These are phyloP conservation scores for Lampris incognitus DNA, from an alignment of 2,113 vertebrate species.

Conservation along the genomic window DNA sequence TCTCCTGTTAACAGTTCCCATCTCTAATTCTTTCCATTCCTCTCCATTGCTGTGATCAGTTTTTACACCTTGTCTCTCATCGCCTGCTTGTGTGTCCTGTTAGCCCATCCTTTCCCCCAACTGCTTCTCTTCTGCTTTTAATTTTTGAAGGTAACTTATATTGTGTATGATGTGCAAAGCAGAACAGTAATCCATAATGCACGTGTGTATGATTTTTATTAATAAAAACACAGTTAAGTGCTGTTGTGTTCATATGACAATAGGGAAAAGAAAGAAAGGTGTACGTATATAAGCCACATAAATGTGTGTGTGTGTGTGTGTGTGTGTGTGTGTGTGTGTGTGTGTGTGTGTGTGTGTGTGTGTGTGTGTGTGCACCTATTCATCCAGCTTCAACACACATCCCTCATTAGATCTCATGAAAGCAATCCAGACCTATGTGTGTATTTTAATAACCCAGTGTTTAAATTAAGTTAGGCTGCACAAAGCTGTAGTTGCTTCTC, in stretches of 20 bases:
- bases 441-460: no score
- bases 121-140: background rate
- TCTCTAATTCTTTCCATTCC: background rate
- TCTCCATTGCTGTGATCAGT: background rate
- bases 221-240: no score
- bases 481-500: no score
- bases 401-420: no score
- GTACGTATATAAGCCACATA: no score
- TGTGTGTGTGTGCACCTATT: background rate
- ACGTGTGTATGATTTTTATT: background rate
- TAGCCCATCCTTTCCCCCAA: background rate
- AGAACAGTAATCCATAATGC: background rate
- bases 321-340: background rate
- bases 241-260: no score
- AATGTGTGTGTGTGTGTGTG: background rate
- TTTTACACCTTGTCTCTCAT: background rate
- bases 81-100: background rate
- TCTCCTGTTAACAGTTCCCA: background rate
- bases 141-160: background rate
- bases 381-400: no score
- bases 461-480: no score
- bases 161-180: background rate
- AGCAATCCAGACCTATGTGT: no score
- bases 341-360: slow-evolving; percentile 8
- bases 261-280: no score